A percentile compares a stretch with the other conserved stretches of the same genome.
These are phyloP conservation scores for Cylloceria caligata DNA, from an alignment of 2,888 invertebrate species.

Conservation along the genomic window DNA sequence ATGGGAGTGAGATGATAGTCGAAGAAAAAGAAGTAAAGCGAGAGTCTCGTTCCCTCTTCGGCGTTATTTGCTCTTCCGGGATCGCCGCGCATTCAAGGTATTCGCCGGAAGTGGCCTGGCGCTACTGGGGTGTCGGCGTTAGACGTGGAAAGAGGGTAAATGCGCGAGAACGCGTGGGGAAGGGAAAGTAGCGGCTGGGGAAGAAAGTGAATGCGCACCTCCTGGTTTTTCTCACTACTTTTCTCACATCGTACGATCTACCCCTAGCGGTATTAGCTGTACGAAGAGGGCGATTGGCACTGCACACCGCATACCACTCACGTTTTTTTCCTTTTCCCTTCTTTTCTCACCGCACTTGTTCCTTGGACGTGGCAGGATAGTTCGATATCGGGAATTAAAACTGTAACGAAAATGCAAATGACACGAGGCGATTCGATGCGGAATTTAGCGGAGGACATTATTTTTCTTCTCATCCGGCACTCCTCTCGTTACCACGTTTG, in stretches of 20 bases:
- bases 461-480: slow-evolving; percentile 24
- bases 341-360: background rate
- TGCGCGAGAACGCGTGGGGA: slow-evolving; percentile 30
- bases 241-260: background rate
- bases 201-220: slow-evolving; percentile 45
- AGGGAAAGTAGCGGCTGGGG: slow-evolving; percentile 20
- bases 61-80: slow-evolving; percentile 53
- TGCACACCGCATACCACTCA: slow-evolving; percentile 30
- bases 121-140: slow-evolving; percentile 11
- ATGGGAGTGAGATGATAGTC: slow-evolving; percentile 33
- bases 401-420: slow-evolving; percentile 45
- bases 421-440: slow-evolving; percentile 20
- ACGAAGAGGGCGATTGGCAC: slow-evolving; percentile 36
- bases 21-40: slow-evolving; percentile 51
- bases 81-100: slow-evolving; percentile 52
- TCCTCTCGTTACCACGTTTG: background rate
- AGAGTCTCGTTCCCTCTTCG: slow-evolving; percentile 36
- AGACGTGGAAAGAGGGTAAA: slow-evolving; percentile 38
- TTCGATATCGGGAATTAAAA: slow-evolving; percentile 40
- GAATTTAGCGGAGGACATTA: slow-evolving; percentile 35
- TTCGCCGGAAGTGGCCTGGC: slow-evolving; percentile 51
- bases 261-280: slow-evolving; percentile 33
- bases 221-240: slow-evolving; percentile 26
- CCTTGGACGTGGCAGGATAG: background rate
- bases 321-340: background rate